Evolutionary conservation across 1,140 invertebrate genomes (phyloP), one percentile per base, ranked within the genome.

Genomic region (Drosophila obscura): DNA sequence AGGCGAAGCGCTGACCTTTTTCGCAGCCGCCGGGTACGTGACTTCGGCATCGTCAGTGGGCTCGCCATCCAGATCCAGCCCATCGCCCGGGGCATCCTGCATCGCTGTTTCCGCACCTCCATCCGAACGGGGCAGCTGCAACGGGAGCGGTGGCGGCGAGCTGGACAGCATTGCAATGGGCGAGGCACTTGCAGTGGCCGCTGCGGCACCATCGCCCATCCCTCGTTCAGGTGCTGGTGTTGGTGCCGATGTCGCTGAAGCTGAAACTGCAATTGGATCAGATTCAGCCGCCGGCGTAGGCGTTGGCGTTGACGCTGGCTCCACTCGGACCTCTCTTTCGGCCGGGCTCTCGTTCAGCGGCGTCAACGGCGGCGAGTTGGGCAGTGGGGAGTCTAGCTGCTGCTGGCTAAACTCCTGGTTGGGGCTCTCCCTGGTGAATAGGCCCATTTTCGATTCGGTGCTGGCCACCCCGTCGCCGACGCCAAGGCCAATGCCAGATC

Each of bases 361-460:
- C 44, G 82, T 88, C 60, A 80, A 48, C 19, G 80, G 80, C 9
- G 80, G 77, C 11, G 80, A 71, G 11, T 13, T 73, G 51, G 79
- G 79, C 62, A 77, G 72, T 5, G 80, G 73, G 5, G 75, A 77
- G 19, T 91, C 88, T 0, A 88, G 45, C 50, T 90, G 85, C 43
- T 91, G 89, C 22, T 88, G 87, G 52, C 76, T 91, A 35, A 91
- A 91, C 66, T 88, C 89, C 74, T 91, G 84, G 58, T 91, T 77
- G 1, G 87, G 84, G 61, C 83, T 91, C 58, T 90, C 83, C 19
- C 90, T 62, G 24, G 87, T 92, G 24, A 91, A 90, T 1, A 91
- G 65, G 13, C 91, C 90, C 89, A 92, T 91, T 63, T 91, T 89
- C 24, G 71, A 76, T 46, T 83, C 84, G 22, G 51, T 43, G 53